Conservation (phyloP, 2,888 invertebrate species). For the Lithophane leautieri region DNA sequence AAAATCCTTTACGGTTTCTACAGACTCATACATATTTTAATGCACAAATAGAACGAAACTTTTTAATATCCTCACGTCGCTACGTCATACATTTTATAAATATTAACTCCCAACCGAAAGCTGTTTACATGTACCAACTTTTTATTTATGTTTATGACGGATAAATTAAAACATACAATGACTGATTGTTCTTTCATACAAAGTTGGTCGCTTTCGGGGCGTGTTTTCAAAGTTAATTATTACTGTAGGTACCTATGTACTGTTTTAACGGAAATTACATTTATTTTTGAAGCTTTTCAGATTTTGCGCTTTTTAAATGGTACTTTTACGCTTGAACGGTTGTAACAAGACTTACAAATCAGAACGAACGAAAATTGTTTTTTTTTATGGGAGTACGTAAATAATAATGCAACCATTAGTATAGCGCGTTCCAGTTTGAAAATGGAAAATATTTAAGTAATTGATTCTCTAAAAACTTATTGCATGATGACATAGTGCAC, state of each 20-base stretch:
- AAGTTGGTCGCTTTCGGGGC: constrained; percentile 34
- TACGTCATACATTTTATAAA: constrained; percentile 36
- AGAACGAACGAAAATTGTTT: too few relatives aligned
- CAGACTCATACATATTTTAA: constrained; percentile 38
- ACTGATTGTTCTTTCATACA: constrained; percentile 43
- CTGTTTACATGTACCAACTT: constrained; percentile 45
- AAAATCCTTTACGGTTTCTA: constrained; percentile 4
- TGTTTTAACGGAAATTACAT: constrained; percentile 16
- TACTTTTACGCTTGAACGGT: background rate
- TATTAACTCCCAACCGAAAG: constrained; percentile 32
- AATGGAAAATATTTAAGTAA: background rate
- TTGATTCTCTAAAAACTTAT: background rate
- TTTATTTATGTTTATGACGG: constrained; percentile 60
- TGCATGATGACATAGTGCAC: too few relatives aligned
- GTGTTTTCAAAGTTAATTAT: constrained; percentile 39
- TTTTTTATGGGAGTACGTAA: too few relatives aligned
- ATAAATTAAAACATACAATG: constrained; percentile 63
- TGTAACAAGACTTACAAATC: background rate
- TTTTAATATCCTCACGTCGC: constrained; percentile 26
- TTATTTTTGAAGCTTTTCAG: too few relatives aligned
- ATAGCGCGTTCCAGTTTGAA: background rate
- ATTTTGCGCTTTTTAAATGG: background rate
- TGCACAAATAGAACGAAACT: constrained; percentile 18
- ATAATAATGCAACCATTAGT: background rate
- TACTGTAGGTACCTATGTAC: background rate